Evolutionary conservation across 2,888 invertebrate genomes (phyloP), one percentile per base, ranked within the genome.

Genomic region (Baccha elongata): DNA sequence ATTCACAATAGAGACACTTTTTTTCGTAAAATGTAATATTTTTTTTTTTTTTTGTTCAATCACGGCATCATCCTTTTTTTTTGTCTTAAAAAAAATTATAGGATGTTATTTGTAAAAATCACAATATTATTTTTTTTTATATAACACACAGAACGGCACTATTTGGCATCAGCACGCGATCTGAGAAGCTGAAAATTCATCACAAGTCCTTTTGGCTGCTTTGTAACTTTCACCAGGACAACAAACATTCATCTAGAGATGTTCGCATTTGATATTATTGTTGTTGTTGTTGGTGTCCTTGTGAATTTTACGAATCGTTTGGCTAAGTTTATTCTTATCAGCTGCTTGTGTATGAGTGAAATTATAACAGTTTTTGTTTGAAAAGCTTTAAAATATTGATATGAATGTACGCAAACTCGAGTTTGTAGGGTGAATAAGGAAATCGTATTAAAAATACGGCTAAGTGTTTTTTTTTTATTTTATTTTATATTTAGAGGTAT

Each of bases 121-220:
- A 40, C 40, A 58, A 40, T 40, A 58, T 40, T n/a, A 74, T 75
- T 37, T 37, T 48, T 44, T 68, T 68, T 23, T 65, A 64, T 78
- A 40, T 68, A 73, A 78, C 72, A 73, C 78, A 83, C 29, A 73
- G 83, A 72, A 78, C 83, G 83, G 64, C 73, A 83, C 83, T 73
- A 73, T 83, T 83, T 78, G 83, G 52, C 72, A 83, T 78, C 78
- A 78, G 83, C 73, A 83, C 83, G 83, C 83, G 78, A 83, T 83
- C 83, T 83, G 83, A 83, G 78, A 78, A 83, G 83, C 78, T 73
- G 76, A 78, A 68, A 78, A 72, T 52, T 76, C 76, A 83, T 83
- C 78, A 78, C 68, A 68, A 83, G 60, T 78, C 55, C 64, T 68
- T n/a, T 44, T 37, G 46, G 67, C 72, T 83, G 67, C 42, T 78